phyloP scores from a whole-genome alignment of 2,888 invertebrate genomes.

The Lithodes maja region DNA sequence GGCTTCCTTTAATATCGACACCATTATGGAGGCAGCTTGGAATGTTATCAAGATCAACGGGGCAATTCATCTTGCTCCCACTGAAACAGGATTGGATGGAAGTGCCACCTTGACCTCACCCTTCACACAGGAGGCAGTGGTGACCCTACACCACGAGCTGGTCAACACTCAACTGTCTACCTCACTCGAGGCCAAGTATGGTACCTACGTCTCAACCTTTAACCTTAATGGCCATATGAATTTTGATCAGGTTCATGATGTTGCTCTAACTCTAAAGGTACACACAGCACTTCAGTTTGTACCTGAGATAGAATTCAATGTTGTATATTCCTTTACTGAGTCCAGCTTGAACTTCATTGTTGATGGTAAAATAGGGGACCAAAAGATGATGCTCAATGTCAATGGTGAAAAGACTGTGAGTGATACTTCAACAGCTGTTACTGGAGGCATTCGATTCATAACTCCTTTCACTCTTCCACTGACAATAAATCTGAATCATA shows the following conservation, averaged over 20 bases:
- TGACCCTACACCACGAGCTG: conserved; percentile 43
- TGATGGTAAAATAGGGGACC: conserved; percentile 40
- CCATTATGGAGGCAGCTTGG: conserved; percentile 50
- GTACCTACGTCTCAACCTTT: conserved; percentile 3
- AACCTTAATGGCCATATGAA: conserved; percentile 31
- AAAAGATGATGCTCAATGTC: conserved; percentile 49
- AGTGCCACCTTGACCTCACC: conserved; percentile 51
- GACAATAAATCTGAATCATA: conserved; percentile 38
- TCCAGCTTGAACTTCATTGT: background rate
- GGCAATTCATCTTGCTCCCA: conserved; percentile 34
- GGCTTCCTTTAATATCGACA: conserved; percentile 36
- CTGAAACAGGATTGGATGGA: conserved; percentile 38
- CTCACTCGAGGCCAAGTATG: conserved; percentile 42
- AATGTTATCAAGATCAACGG: conserved; percentile 53
- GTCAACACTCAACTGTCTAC: conserved; percentile 13
- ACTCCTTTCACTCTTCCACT: conserved; percentile 56
- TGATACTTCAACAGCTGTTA: conserved; percentile 22
- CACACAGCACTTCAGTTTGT: background rate
- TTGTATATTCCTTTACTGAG: conserved; percentile 36
- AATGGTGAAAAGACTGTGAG: conserved; percentile 40
- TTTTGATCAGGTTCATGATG: conserved; percentile 12
- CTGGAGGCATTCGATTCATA: conserved; percentile 51
- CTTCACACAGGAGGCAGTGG: conserved; percentile 39
- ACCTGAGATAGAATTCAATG: conserved; percentile 28
- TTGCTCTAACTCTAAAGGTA: conserved; percentile 23